Evolutionary conservation across 1,140 invertebrate species (phyloP).

Genomic region (Trichoplusia ni): DNA sequence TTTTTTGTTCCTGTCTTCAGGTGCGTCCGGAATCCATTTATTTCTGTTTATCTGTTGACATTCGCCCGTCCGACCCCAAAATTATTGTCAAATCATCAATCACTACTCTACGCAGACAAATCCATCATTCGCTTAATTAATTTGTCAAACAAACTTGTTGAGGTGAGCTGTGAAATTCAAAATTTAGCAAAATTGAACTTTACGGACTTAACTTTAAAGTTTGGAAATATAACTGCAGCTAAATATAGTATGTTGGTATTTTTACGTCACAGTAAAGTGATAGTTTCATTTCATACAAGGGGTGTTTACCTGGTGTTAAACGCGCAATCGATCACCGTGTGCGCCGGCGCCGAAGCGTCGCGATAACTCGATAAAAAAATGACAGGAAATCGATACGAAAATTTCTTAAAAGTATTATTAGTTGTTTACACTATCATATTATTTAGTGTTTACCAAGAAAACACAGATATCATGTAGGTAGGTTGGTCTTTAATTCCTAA

Average conservation of each 20-base stretch:
- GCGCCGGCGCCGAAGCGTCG: conserved; percentile 30
- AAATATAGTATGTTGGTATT: conserved; percentile 20
- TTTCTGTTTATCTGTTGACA: conserved; percentile 32
- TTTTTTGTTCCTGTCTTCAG: neutral
- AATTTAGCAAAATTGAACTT: neutral
- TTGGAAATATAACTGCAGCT: neutral
- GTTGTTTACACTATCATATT: neutral
- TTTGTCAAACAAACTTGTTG: conserved; percentile 31
- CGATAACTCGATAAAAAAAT: conserved; percentile 12
- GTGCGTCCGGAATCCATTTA: conserved; percentile 18
- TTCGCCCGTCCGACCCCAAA: conserved; percentile 29
- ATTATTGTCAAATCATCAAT: conserved; percentile 58
- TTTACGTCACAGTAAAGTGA: conserved; percentile 28
- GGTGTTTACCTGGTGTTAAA: conserved; percentile 33
- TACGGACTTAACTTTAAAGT: neutral
- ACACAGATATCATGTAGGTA: too few species aligned
- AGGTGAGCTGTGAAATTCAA: neutral
- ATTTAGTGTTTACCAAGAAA: too few species aligned
- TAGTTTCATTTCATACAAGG: conserved; percentile 26
- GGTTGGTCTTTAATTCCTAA: too few species aligned
- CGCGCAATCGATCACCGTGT: conserved; percentile 27
- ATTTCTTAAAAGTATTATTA: neutral
- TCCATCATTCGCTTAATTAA: conserved; percentile 46
- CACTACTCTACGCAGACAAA: conserved; percentile 37
- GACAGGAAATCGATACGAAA: conserved; percentile 14